A percentile compares a stretch with the other conserved stretches of the same genome.
Conservation (phyloP, 2,888 invertebrate species). For the Nipponacmea schrenckii region DNA sequence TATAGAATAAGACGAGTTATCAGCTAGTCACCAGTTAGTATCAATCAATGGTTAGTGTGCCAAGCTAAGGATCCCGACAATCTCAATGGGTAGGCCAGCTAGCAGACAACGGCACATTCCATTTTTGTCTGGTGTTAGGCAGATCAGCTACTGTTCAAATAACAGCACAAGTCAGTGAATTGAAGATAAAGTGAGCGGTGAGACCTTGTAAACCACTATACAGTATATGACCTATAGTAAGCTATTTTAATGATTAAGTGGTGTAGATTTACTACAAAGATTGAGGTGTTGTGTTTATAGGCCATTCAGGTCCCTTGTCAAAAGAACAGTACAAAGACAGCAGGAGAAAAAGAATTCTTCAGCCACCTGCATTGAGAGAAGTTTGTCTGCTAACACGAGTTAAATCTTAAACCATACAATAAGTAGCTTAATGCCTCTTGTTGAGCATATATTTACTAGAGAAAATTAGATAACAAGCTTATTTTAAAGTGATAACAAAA, state of each 20-base stretch:
- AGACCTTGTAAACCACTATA: not conserved
- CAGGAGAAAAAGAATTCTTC: not conserved
- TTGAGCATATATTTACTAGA: not conserved
- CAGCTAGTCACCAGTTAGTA: slow-evolving; percentile 9
- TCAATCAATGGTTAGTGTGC: slow-evolving; percentile 5
- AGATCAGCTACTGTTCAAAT: slow-evolving; percentile 9
- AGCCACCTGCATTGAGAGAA: not conserved
- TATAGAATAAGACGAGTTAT: slow-evolving; percentile 8
- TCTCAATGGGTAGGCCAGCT: slow-evolving; percentile 7
- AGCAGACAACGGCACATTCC: slow-evolving; percentile 9
- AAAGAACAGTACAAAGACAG: slow-evolving; percentile 5
- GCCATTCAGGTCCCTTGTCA: not conserved
- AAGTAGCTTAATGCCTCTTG: not conserved
- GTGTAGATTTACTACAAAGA: slow-evolving; percentile 7
- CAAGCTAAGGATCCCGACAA: slow-evolving; percentile 7
- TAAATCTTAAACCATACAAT: slow-evolving; percentile 5
- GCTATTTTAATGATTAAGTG: slow-evolving; percentile 2
- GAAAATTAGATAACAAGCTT: not conserved
- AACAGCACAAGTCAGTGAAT: slow-evolving; percentile 8
- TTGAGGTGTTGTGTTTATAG: slow-evolving; percentile 1
- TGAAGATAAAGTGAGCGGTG: not conserved
- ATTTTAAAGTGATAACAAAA: not conserved
- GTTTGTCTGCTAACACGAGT: not conserved
- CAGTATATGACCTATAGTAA: slow-evolving; percentile 7
- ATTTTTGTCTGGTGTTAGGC: slow-evolving; percentile 9